Evolutionary conservation across 2,113 vertebrate species (phyloP), one percentile per base, ranked within the genome.

Genomic region (Isichthys henryi): DNA sequence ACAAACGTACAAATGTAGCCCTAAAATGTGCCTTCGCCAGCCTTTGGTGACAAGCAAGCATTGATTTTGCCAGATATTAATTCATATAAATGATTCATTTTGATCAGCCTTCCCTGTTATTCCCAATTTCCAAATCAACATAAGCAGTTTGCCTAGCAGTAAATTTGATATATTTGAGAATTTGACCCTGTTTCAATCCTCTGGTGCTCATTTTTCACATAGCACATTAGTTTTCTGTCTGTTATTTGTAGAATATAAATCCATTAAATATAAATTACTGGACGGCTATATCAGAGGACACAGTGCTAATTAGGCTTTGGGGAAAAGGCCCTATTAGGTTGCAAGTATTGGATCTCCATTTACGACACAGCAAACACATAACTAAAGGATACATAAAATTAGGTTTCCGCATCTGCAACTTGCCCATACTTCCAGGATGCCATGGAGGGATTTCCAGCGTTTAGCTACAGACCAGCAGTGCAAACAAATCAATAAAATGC

Each of bases 41-140:
- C 1, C 15, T 39, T 74, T 74, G 31, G 31, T 74, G 70, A 77
- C 70, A 77, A 77, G 70, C 0, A 77, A 77, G 6, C 74, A 43
- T 80, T 17, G 1, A 80, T 80, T 43, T 80, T 80, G 13, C 35
- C 17, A 5, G 31, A 80, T 43, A 43, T 35, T 39, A 80, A 80
- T 80, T 80, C 83, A 86, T n/a, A 49, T 50, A 49, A 86, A 86
- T 49, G 9, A 48, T 85, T 48, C n/a, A 85, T n/a, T 48, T n/a
- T n/a, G 45, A 48, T 86, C 45, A 86, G 83, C n/a, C 83, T 86
- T 27, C 19, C 48, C 46, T 2, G 74, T 80, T 80, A 80, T 43
- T n/a, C 83, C 9, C 48, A 43, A 86, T 49, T 86, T 48, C 48
- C 83, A 50, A 86, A 86, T 86, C 83, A 49, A 86, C 15, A 86